Conservation (phyloP, 30 jellyfish, hydroid and myxozoan species). For the Sanderia malayensis region DNA sequence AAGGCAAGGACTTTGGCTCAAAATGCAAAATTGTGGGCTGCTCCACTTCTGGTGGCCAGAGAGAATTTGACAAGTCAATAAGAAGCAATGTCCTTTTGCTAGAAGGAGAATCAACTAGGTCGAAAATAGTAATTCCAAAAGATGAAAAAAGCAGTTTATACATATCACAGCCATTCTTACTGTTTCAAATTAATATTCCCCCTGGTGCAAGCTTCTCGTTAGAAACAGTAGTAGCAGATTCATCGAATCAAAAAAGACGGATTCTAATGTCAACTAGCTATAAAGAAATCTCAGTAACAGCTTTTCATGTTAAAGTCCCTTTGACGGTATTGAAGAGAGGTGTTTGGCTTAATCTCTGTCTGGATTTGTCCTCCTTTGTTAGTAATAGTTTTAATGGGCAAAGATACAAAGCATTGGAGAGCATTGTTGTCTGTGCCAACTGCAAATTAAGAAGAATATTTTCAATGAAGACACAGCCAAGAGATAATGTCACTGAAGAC, state of each 20-base stretch:
- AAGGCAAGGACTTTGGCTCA: slow-evolving; percentile 75
- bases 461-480: slow-evolving; percentile 66
- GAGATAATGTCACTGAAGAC: slow-evolving; percentile 28
- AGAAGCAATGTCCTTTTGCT: slow-evolving; percentile 52
- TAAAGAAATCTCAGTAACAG: slow-evolving; percentile 71
- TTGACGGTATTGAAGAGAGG: slow-evolving; percentile 45
- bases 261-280: slow-evolving; percentile 71
- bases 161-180: slow-evolving; percentile 66
- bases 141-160: slow-evolving; percentile 62
- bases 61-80: slow-evolving; percentile 71
- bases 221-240: slow-evolving; percentile 58
- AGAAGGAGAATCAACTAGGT: slow-evolving; percentile 86
- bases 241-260: slow-evolving; percentile 65
- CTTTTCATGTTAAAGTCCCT: slow-evolving; percentile 89
- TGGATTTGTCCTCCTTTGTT: slow-evolving; percentile 61
- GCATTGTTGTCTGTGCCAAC: slow-evolving; percentile 68
- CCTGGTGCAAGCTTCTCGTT: slow-evolving; percentile 62
- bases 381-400: slow-evolving; percentile 62
- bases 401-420: slow-evolving; percentile 49
- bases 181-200: slow-evolving; percentile 60
- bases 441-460: slow-evolving; percentile 76
- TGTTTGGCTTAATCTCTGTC: slow-evolving; percentile 74
- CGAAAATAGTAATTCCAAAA: slow-evolving; percentile 77
- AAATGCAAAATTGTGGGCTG: slow-evolving; percentile 57
- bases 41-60: slow-evolving; percentile 52